Conservation (phyloP, 1,140 invertebrate species). For the Oncopodura yosiiana region DNA sequence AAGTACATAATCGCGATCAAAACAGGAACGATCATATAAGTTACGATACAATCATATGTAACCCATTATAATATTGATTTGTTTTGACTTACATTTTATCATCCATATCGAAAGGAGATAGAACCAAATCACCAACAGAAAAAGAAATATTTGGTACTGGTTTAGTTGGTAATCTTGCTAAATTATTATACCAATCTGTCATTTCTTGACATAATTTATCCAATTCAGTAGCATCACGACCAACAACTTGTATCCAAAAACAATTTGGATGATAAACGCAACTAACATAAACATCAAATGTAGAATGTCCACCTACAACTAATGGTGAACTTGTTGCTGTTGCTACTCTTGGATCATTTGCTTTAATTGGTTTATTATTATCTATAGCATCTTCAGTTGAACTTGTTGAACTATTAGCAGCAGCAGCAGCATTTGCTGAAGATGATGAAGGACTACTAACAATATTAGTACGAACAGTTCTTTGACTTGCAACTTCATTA, state of each 20-base stretch:
- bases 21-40: too few species aligned
- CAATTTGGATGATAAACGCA: constrained; percentile 33
- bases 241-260: constrained; percentile 31
- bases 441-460: neutral
- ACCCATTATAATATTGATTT: too few species aligned
- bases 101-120: constrained; percentile 24
- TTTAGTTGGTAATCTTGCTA: neutral
- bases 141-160: neutral
- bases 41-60: too few species aligned
- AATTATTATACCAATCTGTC: constrained; percentile 25
- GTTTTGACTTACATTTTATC: constrained; percentile 26
- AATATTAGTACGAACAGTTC: too few species aligned
- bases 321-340: neutral
- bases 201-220: constrained; percentile 29
- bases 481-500: neutral
- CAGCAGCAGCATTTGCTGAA: neutral
- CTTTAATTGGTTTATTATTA: constrained; percentile 13
- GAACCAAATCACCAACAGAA: constrained; percentile 27
- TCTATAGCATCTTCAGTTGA: constrained; percentile 5
- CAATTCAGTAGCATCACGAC: constrained; percentile 22
- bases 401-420: neutral
- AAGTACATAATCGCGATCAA: too few species aligned
- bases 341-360: neutral
- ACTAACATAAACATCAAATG: constrained; percentile 28
- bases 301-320: too few species aligned